phyloP scores from a whole-genome alignment of 2,888 invertebrate species.

The Sphaeridia pumilis region DNA sequence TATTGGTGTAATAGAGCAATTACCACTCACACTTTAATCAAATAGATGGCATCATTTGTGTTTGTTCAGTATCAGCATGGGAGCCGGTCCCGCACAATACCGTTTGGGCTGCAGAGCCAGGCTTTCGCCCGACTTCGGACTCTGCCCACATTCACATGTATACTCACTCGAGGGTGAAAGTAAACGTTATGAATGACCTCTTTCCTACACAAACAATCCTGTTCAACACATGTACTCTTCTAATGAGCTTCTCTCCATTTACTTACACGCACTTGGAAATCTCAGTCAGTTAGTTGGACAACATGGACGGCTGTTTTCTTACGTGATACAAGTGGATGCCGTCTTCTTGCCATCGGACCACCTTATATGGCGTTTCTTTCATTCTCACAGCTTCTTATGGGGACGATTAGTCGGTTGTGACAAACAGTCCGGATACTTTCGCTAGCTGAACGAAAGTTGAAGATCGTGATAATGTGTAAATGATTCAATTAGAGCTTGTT shows the following conservation, averaged over 20 bases:
- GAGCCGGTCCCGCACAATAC: background rate
- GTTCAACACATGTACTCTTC: constrained; percentile 4
- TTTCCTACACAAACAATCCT: background rate
- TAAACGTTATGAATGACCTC: constrained; percentile 1
- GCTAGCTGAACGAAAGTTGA: background rate
- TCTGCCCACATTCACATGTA: no score
- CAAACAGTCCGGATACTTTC: no score
- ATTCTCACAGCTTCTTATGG: no score
- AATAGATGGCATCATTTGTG: constrained; percentile 9
- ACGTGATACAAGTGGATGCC: no score
- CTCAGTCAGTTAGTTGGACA: no score
- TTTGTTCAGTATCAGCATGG: background rate
- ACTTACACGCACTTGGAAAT: no score
- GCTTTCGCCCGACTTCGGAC: no score
- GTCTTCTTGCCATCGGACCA: no score
- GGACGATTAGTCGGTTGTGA: no score
- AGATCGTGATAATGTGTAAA: background rate
- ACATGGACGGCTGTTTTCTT: no score
- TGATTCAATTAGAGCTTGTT: background rate
- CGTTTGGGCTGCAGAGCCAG: background rate
- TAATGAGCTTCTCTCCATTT: background rate
- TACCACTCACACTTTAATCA: constrained; percentile 10
- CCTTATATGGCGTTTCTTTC: no score
- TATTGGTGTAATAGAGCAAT: constrained; percentile 3
- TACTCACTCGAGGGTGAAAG: no score